phyloP scores from a whole-genome alignment of 2,797 vertebrate species.

The Melanogrammus aeglefinus region DNA sequence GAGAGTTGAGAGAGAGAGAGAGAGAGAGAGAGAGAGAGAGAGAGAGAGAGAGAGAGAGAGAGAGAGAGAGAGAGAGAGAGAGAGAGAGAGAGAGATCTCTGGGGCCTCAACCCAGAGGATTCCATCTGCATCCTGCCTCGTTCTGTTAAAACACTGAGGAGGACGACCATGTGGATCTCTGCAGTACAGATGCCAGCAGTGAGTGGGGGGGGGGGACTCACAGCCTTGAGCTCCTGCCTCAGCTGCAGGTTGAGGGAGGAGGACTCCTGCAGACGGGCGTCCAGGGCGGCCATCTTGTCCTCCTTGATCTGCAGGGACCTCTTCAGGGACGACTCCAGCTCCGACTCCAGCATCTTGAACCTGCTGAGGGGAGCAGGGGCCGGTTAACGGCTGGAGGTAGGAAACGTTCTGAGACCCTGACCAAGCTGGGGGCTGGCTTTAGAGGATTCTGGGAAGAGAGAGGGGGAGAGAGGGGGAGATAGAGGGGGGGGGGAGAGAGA shows the following conservation, averaged over 20 bases:
- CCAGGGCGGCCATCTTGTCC: conserved; percentile 87
- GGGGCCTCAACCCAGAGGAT: not conserved
- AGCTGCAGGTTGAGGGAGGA: conserved; percentile 85
- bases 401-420: not conserved
- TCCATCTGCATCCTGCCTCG: not conserved
- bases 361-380: conserved; percentile 58
- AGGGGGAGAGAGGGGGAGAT: no score
- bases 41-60: no score
- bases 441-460: no score
- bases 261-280: conserved; percentile 86
- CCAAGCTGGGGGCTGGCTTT: no score
- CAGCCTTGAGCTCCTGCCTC: conserved; percentile 79
- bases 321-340: conserved; percentile 85
- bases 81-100: no score
- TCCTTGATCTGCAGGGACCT: conserved; percentile 91
- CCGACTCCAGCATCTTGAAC: conserved; percentile 88
- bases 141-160: not conserved
- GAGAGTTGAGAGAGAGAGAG: no score
- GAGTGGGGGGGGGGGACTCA: conserved; percentile 47
- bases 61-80: no score
- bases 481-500: no score
- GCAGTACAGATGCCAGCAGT: not conserved
- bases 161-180: not conserved
- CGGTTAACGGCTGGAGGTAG: not conserved
- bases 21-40: no score